Evolutionary conservation across 1,140 invertebrate genomes (phyloP), one percentile per base, ranked within the genome.

Genomic region (Hesperophylax magnus): DNA sequence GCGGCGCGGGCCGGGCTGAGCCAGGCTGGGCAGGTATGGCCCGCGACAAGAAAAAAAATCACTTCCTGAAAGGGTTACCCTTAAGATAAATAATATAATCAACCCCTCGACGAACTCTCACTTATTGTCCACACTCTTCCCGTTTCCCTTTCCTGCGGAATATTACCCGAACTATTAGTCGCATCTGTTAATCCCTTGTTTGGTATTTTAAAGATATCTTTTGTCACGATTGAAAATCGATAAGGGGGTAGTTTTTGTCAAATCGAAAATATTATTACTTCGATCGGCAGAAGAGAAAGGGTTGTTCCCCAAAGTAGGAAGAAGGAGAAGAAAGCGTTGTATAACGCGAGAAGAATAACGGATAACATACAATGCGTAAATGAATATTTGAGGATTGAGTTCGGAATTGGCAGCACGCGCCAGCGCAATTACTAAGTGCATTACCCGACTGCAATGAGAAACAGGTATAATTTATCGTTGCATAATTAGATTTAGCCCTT

Each of bases 341-440:
- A 65, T 72, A 56, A 77, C 60, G 47, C 61, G 77, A 75, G 52
- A 6, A 22, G 67, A 52, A 54, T 77, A 47, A 47, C 39, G 39
- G 39, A 14, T 79, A 75, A 80, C 67, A 39, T 75, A 76, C 77
- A 79, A 78, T 77, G 78, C 74, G 78, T 83, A 83, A 80, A 78
- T 81, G 77, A 83, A 83, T 83, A 83, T 75, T 78, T 81, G 61
- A 72, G 72, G 76, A 63, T 22, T 69, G 47, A n/a, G n/a, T 17
- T 24, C 58, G 52, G 74, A 77, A 84, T 84, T 77, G 82, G 61
- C 63, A 77, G 75, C 82, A 81, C 82, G 82, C 75, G 82, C 80
- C 0, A 74, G 31, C 2, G 22, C 0, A 52, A 76, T 80, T 75
- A 79, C 78, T 78, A 81, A 78, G 76, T 53, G 69, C 77, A 81